Percentiles rank a stretch among this genome's conserved stretches.
phyloP scores from a whole-genome alignment of 2,797 vertebrate genomes.

The Hydrolagus colliei region DNA sequence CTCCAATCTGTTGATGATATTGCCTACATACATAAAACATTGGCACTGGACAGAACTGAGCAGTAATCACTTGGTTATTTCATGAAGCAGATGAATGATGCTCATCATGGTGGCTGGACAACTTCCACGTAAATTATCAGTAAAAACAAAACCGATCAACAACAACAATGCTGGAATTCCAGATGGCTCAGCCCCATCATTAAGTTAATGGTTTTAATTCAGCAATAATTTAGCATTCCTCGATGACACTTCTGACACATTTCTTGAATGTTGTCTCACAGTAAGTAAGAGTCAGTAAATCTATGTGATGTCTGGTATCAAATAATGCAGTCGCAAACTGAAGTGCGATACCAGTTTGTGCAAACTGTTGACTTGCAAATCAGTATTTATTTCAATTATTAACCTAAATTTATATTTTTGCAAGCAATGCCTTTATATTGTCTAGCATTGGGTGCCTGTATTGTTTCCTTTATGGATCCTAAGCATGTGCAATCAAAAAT shows the following conservation, averaged over 20 bases:
- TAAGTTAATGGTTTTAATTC: background rate
- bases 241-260: background rate
- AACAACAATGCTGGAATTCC: background rate
- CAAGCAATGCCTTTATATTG: background rate
- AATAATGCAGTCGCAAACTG: too few relatives aligned
- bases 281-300: too few relatives aligned
- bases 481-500: background rate
- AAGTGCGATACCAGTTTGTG: too few relatives aligned
- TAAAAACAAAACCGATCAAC: background rate
- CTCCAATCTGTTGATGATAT: constrained; percentile 73
- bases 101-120: constrained; percentile 38
- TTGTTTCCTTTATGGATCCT: background rate
- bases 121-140: constrained; percentile 61
- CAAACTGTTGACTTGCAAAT: background rate
- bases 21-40: constrained; percentile 67
- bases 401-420: background rate
- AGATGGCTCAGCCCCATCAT: background rate
- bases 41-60: constrained; percentile 65
- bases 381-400: background rate
- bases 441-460: background rate
- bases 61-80: constrained; percentile 50
- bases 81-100: too few relatives aligned
- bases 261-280: too few relatives aligned
- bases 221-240: background rate
- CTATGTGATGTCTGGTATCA: too few relatives aligned